phyloP scores from a whole-genome alignment of 1,140 invertebrate species.

The Pogonomyrmex californicus region DNA sequence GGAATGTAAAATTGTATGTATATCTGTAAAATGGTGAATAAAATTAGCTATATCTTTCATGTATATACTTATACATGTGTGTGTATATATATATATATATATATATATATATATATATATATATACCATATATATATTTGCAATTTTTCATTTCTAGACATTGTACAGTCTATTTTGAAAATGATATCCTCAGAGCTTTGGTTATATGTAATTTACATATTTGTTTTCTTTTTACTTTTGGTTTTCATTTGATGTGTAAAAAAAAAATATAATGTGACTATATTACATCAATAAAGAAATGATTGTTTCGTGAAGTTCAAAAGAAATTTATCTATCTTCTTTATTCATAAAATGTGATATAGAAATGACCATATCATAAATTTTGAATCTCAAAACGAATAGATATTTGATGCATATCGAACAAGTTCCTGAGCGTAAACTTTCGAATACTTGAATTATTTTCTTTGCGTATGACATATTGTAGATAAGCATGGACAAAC shows the following conservation, averaged over 20 bases:
- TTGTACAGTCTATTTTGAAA: not conserved
- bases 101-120: not conserved
- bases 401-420: not conserved
- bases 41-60: not conserved
- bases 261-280: not conserved
- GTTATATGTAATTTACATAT: not conserved
- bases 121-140: not conserved
- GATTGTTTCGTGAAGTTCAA: not conserved
- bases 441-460: not conserved
- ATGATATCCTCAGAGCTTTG: not conserved
- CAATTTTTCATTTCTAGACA: too few species aligned
- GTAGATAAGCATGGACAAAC: constrained; percentile 8
- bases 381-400: not conserved
- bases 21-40: not conserved
- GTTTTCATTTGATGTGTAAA: not conserved
- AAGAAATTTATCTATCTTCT: not conserved
- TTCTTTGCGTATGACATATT: not conserved
- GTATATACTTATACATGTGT: not conserved
- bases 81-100: not conserved
- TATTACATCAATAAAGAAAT: not conserved
- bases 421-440: not conserved
- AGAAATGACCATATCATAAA: not conserved
- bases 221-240: not conserved
- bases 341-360: not conserved
- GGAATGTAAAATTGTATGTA: not conserved